Evolutionary conservation across 1,140 invertebrate genomes (phyloP).

Genomic region (Monochamus saltuarius): DNA sequence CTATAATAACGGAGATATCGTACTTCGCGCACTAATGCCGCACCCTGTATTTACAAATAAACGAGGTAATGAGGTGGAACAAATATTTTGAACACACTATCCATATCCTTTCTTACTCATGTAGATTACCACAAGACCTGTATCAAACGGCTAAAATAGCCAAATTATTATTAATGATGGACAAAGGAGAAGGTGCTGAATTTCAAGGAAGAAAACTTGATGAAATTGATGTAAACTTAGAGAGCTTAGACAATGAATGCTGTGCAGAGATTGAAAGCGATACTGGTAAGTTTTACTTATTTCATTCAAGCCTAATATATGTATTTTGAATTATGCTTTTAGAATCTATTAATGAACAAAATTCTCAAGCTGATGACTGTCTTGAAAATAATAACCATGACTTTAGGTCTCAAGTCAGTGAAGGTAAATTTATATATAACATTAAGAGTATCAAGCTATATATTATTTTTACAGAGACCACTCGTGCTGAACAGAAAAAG

Average conservation of each 20-base stretch:
- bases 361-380: background rate
- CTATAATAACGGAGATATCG: no score
- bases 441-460: background rate
- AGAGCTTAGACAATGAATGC: background rate
- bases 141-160: conserved; percentile 32
- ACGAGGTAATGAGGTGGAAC: no score
- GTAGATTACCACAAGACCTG: conserved; percentile 25
- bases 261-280: conserved; percentile 1
- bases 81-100: no score
- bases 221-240: conserved; percentile 27
- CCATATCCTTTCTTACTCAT: conserved; percentile 1
- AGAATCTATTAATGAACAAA: conserved; percentile 6
- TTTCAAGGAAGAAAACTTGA: conserved; percentile 23
- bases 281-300: conserved; percentile 2
- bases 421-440: conserved; percentile 3
- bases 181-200: conserved; percentile 23
- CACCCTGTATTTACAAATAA: no score
- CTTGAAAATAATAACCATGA: conserved; percentile 5
- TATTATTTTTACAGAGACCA: conserved; percentile 1
- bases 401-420: conserved; percentile 2
- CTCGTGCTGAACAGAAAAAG: conserved; percentile 1
- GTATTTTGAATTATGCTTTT: background rate
- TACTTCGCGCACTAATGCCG: no score
- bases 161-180: conserved; percentile 31
- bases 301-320: conserved; percentile 3